Evolutionary conservation across 1,140 invertebrate genomes (phyloP).

Genomic region (Wasmannia auropunctata): DNA sequence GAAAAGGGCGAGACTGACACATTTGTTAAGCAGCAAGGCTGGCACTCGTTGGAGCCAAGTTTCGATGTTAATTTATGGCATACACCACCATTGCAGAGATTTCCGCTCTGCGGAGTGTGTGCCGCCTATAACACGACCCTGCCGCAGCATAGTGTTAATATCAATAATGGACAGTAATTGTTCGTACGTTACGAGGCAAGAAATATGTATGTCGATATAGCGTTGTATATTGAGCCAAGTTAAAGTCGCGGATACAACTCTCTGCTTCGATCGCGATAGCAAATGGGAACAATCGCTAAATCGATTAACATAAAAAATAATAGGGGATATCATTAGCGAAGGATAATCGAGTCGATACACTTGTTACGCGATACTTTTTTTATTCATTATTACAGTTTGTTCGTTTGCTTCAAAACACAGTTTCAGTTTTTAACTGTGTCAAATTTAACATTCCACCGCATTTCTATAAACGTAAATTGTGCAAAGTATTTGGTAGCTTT

Average conservation of each 20-base stretch:
- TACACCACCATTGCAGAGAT: constrained; percentile 5
- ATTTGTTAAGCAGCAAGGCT: constrained; percentile 42
- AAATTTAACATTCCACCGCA: background rate
- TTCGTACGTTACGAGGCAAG: constrained; percentile 7
- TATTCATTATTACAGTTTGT: background rate
- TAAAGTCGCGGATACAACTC: background rate
- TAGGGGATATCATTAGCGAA: background rate
- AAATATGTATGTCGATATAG: background rate
- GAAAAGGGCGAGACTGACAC: constrained; percentile 47
- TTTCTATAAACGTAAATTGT: background rate
- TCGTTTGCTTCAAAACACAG: background rate
- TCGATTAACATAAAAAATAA: constrained; percentile 7
- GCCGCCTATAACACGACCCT: constrained; percentile 13
- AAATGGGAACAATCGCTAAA: background rate
- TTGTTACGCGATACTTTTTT: background rate
- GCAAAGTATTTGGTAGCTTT: background rate
- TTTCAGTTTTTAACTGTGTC: background rate
- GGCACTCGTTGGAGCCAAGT: constrained; percentile 45
- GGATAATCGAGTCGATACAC: background rate
- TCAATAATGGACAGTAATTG: constrained; percentile 32
- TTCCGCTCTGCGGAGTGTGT: constrained; percentile 18
- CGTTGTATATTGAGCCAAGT: background rate
- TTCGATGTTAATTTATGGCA: constrained; percentile 52
- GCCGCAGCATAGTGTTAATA: constrained; percentile 26
- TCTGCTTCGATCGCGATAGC: background rate